Evolutionary conservation across 2,888 invertebrate genomes (phyloP).

Genomic region (Pachliopta kotzebuea): DNA sequence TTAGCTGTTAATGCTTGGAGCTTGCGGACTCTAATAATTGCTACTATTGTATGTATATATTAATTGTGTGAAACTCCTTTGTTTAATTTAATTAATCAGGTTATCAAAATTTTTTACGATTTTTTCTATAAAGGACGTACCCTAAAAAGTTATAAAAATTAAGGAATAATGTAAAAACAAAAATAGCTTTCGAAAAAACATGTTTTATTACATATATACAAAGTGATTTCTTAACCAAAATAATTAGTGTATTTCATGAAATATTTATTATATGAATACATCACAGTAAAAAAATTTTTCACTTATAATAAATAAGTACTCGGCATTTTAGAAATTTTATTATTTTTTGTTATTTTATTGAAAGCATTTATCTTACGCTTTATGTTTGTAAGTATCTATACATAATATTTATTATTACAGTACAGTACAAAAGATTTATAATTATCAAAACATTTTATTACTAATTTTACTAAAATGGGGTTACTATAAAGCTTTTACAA

Average conservation of each 20-base stretch:
- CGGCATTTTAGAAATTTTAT: no score
- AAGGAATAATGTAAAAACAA: no score
- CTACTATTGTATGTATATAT: no score
- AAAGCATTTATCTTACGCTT: not conserved
- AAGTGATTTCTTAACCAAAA: not conserved
- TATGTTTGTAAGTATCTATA: not conserved
- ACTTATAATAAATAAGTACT: not conserved
- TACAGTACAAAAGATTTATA: not conserved
- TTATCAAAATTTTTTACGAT: no score
- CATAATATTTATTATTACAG: not conserved
- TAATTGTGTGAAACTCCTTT: no score
- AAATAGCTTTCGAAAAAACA: no score
- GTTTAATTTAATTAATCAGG: no score
- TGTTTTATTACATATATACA: no score
- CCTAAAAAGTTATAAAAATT: no score
- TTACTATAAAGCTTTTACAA: conserved; percentile 2
- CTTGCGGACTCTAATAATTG: no score
- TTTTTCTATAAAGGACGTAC: no score
- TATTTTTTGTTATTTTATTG: not conserved
- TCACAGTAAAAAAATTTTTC: not conserved
- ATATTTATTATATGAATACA: not conserved
- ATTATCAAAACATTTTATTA: not conserved
- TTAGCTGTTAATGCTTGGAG: no score
- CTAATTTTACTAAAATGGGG: conserved; percentile 3
- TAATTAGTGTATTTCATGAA: not conserved